Base-by-base conservation (phyloP, 2,113 vertebrate species). In the Channa argus region DNA sequence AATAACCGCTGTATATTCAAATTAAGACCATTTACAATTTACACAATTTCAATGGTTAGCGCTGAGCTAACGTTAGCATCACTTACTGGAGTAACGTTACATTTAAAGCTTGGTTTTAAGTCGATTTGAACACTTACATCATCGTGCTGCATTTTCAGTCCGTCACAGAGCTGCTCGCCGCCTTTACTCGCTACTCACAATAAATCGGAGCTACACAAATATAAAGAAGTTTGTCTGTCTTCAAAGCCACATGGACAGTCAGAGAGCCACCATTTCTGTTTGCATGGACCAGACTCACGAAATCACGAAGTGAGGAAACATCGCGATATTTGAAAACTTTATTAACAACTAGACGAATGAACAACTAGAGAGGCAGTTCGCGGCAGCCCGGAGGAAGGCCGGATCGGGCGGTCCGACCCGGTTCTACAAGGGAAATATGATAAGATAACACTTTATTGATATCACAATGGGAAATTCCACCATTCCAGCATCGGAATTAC, bases 81-180 rank as follows among this genome's bases (percentile, higher is more conserved):
- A 24, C 24, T 24, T 24, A 24, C 24, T 24, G 24, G 1, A 24
- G 24, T 24, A 24, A 24, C 24, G 24, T 24, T 62, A 8, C 8
- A 1, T 8, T 5, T n/a, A 14, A 3, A 41, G 10, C 4, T 10
- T 6, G 0, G 8, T 0, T 5, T 1, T 0, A 1, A 0, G 24
- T n/a, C 11, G 0, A 3, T 8, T 3, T 24, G 1, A 24, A 33
- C 3, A 93, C 94, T 94, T 56, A 95, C 94, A 62, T 94, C 93
- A 89, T 95, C 94, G 93, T 93, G 92, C 11, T 95, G 94, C 94
- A 95, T 95, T 24, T 80, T 90, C 6, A 0, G 0, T 8, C 60
- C 15, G n/a, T 71, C 2, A 0, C 34, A 0, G 43, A 44, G 14
- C 24, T 14, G 36, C 51, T 49, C 3, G 2, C n/a, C 12, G 15